A percentile compares a stretch with the other conserved stretches of the same genome.
phyloP scores from a whole-genome alignment of 1,140 invertebrate genomes.

The Lordiphosa clarofinis region DNA sequence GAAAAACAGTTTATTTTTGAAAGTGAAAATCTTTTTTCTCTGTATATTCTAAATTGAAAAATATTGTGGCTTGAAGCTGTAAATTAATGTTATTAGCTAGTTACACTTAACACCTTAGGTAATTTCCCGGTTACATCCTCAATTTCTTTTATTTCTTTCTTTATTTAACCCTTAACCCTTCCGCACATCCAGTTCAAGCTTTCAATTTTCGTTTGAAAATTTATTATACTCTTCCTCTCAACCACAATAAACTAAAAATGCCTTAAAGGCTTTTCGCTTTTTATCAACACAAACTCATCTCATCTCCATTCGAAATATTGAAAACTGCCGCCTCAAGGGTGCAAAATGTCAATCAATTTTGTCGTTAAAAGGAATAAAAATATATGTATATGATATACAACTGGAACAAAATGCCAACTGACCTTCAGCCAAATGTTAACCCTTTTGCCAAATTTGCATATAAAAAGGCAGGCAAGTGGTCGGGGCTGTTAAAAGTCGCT shows the following conservation, averaged over 20 bases:
- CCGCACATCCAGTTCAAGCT: too few species aligned
- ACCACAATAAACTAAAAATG: constrained; percentile 66
- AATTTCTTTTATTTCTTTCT: too few species aligned
- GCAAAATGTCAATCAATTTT: constrained; percentile 75
- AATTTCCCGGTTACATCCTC: too few species aligned
- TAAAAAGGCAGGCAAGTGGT: constrained; percentile 51
- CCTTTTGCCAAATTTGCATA: constrained; percentile 70
- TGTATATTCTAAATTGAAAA: too few species aligned
- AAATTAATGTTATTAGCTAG: too few species aligned
- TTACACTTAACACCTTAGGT: too few species aligned
- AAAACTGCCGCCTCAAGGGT: constrained; percentile 64
- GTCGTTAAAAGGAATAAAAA: constrained; percentile 63
- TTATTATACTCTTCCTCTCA: constrained; percentile 10
- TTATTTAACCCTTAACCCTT: too few species aligned
- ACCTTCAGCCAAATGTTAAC: constrained; percentile 73
- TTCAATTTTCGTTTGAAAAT: not conserved
- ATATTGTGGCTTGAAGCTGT: too few species aligned
- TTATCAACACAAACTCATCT: constrained; percentile 63
- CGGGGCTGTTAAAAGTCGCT: constrained; percentile 65
- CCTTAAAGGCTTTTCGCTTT: constrained; percentile 41
- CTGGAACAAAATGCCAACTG: constrained; percentile 65
- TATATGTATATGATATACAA: constrained; percentile 61
- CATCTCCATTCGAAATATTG: constrained; percentile 51
- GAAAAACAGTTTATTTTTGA: too few species aligned
- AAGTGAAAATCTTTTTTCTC: too few species aligned